These are phyloP conservation scores for Drosophila subpulchrella DNA, from an alignment of 1,140 invertebrate species.

Conservation along the genomic window DNA sequence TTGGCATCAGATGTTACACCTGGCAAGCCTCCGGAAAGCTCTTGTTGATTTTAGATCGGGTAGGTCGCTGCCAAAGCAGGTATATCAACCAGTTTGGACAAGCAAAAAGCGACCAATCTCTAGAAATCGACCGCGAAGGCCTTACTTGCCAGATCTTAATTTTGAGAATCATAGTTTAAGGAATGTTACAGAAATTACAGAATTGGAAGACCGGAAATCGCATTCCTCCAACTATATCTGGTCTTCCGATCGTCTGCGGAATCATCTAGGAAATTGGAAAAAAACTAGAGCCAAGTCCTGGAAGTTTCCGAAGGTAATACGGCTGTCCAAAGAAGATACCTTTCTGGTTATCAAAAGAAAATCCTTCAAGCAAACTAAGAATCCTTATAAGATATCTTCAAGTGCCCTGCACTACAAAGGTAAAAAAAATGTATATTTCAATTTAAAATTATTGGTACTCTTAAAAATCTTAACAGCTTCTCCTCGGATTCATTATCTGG, in stretches of 20 bases:
- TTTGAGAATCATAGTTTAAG: no score
- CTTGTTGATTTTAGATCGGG: constrained; percentile 1
- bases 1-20: neutral
- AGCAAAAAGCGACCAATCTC: neutral
- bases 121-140: no score
- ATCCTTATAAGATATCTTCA: neutral
- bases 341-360: neutral
- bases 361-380: neutral
- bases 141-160: no score
- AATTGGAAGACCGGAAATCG: neutral
- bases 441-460: neutral
- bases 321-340: neutral
- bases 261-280: constrained; percentile 4
- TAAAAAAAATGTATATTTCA: neutral
- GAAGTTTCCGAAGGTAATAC: constrained; percentile 3
- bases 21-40: neutral
- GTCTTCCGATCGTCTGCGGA: constrained; percentile 3
- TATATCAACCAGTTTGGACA: neutral
- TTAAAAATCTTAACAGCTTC: constrained; percentile 2
- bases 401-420: constrained; percentile 10
- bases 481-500: constrained; percentile 2
- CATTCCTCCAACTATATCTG: neutral
- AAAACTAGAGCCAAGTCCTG: neutral
- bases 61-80: neutral
- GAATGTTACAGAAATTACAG: no score